These are phyloP conservation scores for Entomobrya multifasciata DNA, from an alignment of 2,888 invertebrate genomes.

Conservation along the genomic window DNA sequence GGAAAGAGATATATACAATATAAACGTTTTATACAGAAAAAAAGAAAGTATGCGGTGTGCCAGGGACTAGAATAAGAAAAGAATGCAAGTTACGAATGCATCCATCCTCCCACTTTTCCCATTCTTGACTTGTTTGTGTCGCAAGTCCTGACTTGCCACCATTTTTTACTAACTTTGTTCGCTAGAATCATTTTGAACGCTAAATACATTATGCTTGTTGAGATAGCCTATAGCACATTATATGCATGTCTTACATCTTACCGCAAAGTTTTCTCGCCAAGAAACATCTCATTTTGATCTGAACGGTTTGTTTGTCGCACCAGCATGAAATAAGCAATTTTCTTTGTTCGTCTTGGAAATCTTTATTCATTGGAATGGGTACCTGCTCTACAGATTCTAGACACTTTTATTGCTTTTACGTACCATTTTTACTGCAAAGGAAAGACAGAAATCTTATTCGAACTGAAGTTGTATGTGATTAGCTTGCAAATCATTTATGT, in stretches of 20 bases:
- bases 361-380: no score
- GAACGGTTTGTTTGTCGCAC: no score
- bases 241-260: neutral
- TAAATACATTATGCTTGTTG: neutral
- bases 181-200: conserved; percentile 19
- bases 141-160: conserved; percentile 16
- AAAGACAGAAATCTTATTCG: neutral
- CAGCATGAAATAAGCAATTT: no score
- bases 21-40: neutral
- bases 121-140: conserved; percentile 53
- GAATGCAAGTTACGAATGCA: neutral
- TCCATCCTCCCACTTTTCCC: conserved; percentile 35
- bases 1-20: neutral
- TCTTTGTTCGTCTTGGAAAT: no score
- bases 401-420: no score
- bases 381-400: no score
- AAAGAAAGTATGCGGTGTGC: neutral
- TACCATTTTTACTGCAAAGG: neutral
- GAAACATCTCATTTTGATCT: no score
- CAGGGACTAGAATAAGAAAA: neutral
- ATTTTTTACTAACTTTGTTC: conserved; percentile 50
- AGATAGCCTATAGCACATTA: conserved; percentile 1
- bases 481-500: neutral
- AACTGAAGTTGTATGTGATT: neutral
- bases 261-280: no score